Conservation (phyloP, 92 coral and sea anemone species). For the Anthopleura xanthogrammica region DNA sequence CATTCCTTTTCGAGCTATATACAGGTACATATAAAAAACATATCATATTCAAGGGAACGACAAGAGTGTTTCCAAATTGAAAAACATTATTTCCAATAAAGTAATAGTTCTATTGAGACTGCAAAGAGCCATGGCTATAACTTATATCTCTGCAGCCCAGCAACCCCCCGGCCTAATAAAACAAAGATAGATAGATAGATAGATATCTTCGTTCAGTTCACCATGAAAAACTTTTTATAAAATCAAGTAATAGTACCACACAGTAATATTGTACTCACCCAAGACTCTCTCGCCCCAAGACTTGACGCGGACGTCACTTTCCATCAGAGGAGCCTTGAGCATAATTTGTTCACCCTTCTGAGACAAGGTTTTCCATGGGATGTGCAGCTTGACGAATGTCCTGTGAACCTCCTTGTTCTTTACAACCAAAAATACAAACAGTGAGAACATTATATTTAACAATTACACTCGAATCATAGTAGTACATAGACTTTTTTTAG, state of each 20-base stretch:
- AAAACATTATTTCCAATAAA: too few species aligned
- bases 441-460: background rate
- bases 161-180: too few species aligned
- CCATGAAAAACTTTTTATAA: too few species aligned
- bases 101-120: too few species aligned
- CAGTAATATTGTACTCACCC: constrained; percentile 20
- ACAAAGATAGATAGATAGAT: too few species aligned
- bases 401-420: constrained; percentile 36
- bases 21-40: too few species aligned
- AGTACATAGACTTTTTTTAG: background rate
- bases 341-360: constrained; percentile 60
- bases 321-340: constrained; percentile 63
- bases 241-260: background rate
- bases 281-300: constrained; percentile 41
- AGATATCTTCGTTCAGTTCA: too few species aligned
- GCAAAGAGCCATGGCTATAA: too few species aligned
- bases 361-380: constrained; percentile 63
- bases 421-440: background rate
- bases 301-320: constrained; percentile 58
- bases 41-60: too few species aligned
- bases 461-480: background rate
- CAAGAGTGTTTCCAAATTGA: too few species aligned
- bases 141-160: too few species aligned
- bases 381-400: constrained; percentile 66
- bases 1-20: too few species aligned